Base-by-base conservation (phyloP, 2,113 vertebrate genomes). In the Psophia crepitans region DNA sequence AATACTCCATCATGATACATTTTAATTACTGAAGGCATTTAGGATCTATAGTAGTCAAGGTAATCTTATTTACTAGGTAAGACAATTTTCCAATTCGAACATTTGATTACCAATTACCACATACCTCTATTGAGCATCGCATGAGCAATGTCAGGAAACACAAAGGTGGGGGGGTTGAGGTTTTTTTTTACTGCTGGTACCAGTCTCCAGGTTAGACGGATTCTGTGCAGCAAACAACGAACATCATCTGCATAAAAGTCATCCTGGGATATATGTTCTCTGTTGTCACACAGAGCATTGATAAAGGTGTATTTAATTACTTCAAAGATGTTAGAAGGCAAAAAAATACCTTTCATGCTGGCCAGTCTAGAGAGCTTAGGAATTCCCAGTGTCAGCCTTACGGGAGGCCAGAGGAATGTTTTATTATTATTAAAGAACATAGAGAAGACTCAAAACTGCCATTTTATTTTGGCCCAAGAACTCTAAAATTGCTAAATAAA, bases 401-500 rank as follows among this genome's bases (percentile, higher is more conserved):
- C 13, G n/a, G n/a, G 58, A 92, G 83, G 15, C 13, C 74, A 74
- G 64, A 80, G n/a, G 22, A 80, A 77, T 74, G 41, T 77, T 92
- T 96, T 92, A 86, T 92, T 90, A 63, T 51, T 90, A 44, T 63
- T 44, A 44, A 88, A 90, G 17, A 69, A n/a, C 39, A 77, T 35
- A 92, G 1, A 83, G 58, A 92, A 93, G 44, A 64, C 79, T 92
- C 61, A 57, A 93, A 95, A 61, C 41, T 94, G 80, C 22, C n/a
- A 46, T 33, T 91, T 92, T 94, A 81, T 81, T 94, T 61, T 37
- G 44, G 75, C 28, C 41, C 24, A 80, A 74, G 49, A 93, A 90
- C 54, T 60, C 63, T 86, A 61, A 90, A 93, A 93, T 21, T 84
- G 54, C 63, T 86, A 90, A 94, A 88, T 83, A 94, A 92, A 90